Conservation (phyloP, 2,888 invertebrate species). For the Limnephilus auricula region DNA sequence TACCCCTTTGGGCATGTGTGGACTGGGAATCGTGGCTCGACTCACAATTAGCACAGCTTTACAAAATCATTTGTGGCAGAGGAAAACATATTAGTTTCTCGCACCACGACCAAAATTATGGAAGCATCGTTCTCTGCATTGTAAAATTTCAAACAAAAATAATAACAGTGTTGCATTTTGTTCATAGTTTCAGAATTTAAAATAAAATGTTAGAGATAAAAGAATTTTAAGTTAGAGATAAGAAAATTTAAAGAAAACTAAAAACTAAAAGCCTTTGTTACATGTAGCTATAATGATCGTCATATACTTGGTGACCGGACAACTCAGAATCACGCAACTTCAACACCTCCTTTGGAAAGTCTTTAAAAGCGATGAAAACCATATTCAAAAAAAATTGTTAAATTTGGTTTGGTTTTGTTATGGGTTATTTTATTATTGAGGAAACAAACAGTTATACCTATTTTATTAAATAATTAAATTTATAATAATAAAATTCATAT, state of each 20-base stretch:
- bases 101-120: background rate
- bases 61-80: background rate
- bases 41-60: conserved; percentile 9
- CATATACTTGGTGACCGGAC: too few species aligned
- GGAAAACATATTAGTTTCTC: background rate
- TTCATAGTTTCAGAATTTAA: background rate
- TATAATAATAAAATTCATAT: too few species aligned
- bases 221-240: background rate
- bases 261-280: too few species aligned
- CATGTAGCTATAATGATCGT: background rate
- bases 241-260: background rate
- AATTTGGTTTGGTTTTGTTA: too few species aligned
- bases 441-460: too few species aligned
- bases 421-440: too few species aligned
- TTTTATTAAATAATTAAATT: too few species aligned
- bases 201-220: too few species aligned
- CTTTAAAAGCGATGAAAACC: too few species aligned
- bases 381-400: too few species aligned
- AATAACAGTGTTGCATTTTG: background rate
- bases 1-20: background rate
- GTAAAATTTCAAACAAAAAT: background rate
- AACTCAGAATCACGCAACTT: too few species aligned
- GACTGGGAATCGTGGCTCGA: background rate
- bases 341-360: too few species aligned
- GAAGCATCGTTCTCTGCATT: background rate